Percentiles rank a stretch among this genome's conserved stretches.
These are phyloP conservation scores for Sesia apiformis DNA, from an alignment of 2,888 invertebrate species.

Conservation along the genomic window DNA sequence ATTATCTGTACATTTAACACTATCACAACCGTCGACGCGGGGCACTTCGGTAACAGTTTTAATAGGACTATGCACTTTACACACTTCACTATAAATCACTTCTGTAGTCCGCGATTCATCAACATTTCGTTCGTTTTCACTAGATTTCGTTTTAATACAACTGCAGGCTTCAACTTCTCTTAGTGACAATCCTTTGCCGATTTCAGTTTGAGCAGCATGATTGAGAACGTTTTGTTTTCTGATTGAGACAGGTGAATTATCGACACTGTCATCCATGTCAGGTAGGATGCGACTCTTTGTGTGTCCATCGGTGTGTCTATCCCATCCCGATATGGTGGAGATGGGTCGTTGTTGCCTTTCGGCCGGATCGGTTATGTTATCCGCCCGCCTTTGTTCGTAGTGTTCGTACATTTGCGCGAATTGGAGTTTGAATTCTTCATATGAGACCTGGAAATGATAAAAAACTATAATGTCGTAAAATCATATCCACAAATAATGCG, in stretches of 20 bases:
- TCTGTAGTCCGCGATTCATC: conserved; percentile 45
- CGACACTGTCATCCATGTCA: conserved; percentile 29
- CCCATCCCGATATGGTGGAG: conserved; percentile 97
- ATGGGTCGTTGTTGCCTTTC: conserved; percentile 93
- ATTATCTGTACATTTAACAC: conserved; percentile 37
- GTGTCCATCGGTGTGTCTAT: conserved; percentile 69
- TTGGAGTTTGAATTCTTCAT: conserved; percentile 97
- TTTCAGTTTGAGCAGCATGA: conserved; percentile 65
- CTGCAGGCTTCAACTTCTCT: conserved; percentile 58
- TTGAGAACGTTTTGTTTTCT: conserved; percentile 42
- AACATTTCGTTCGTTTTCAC: conserved; percentile 11
- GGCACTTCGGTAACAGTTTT: conserved; percentile 32
- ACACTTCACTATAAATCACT: conserved; percentile 77
- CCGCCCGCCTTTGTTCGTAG: conserved; percentile 94
- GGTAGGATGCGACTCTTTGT: conserved; percentile 15
- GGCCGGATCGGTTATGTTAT: conserved; percentile 96
- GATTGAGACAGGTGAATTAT: conserved; percentile 27
- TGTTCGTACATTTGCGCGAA: conserved; percentile 98
- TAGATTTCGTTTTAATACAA: conserved; percentile 29
- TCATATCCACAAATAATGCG: background rate
- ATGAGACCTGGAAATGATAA: conserved; percentile 83
- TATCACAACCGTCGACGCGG: conserved; percentile 46
- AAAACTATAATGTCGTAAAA: background rate
- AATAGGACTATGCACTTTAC: conserved; percentile 74
- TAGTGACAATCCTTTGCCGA: conserved; percentile 56